Evolutionary conservation across 1,140 invertebrate genomes (phyloP).

Genomic region (Drosophila subpulchrella): DNA sequence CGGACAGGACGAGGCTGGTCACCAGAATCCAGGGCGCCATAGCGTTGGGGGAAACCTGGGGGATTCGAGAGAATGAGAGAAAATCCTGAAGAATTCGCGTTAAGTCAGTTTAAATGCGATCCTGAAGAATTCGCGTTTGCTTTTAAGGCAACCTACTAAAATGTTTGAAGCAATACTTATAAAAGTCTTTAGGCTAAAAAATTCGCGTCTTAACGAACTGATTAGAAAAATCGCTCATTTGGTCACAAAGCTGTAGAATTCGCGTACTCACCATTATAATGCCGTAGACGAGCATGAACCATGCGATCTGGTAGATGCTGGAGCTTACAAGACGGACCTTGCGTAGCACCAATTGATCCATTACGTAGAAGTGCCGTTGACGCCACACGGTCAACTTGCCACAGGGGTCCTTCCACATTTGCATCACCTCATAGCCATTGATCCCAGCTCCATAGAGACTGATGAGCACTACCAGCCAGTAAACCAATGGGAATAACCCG

Average conservation of each 20-base stretch:
- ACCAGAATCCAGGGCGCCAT: constrained; percentile 33
- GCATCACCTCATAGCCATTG: constrained; percentile 4
- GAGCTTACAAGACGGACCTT: constrained; percentile 12
- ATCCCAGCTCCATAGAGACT: background rate
- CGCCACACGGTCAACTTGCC: constrained; percentile 34
- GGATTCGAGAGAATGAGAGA: background rate
- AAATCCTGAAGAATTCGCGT: background rate
- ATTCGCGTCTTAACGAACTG: background rate
- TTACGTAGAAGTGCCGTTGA: constrained; percentile 23
- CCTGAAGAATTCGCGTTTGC: background rate
- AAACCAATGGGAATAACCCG: constrained; percentile 39
- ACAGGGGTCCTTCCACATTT: background rate
- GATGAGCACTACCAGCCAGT: constrained; percentile 22
- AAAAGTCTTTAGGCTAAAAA: too few relatives aligned
- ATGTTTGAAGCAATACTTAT: too few relatives aligned
- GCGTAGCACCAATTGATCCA: background rate
- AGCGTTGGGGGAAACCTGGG: constrained; percentile 1
- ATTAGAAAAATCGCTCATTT: too few relatives aligned
- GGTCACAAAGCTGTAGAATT: background rate
- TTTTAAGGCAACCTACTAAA: too few relatives aligned
- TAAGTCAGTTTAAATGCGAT: too few relatives aligned
- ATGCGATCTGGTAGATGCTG: background rate
- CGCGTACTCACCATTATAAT: constrained; percentile 9
- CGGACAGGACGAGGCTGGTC: background rate
- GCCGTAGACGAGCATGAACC: constrained; percentile 39